Conservation (phyloP, 2,888 invertebrate genomes). For the Rhagonycha lutea region DNA sequence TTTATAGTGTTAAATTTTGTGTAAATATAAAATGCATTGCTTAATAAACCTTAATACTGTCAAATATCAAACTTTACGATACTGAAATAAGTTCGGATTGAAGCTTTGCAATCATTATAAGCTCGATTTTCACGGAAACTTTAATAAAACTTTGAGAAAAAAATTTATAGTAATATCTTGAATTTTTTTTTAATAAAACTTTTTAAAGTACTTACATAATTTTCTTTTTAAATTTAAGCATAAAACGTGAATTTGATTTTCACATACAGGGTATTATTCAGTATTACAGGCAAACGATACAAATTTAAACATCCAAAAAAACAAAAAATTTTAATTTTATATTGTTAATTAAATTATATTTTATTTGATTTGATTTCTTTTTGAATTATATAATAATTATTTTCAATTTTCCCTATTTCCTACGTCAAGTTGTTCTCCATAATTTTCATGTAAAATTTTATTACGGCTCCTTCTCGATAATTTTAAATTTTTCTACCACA, state of each 20-base stretch:
- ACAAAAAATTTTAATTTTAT: too few species aligned
- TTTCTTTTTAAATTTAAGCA: neutral
- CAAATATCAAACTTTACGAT: neutral
- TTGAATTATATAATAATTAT: too few species aligned
- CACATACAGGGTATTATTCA: neutral
- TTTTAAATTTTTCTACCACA: too few species aligned
- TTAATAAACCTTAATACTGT: neutral
- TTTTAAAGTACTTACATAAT: neutral
- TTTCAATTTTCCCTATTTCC: too few species aligned
- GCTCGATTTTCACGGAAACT: neutral
- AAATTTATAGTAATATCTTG: neutral
- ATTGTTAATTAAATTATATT: too few species aligned
- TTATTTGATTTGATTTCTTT: too few species aligned
- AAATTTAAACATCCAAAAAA: too few species aligned
- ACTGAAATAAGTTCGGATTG: neutral
- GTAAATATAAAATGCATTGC: neutral
- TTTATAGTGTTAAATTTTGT: neutral
- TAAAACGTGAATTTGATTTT: neutral
- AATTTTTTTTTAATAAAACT: neutral
- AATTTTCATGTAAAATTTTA: too few species aligned
- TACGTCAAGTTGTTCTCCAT: too few species aligned
- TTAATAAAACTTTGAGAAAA: neutral
- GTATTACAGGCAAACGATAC: too few species aligned
- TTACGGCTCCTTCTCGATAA: too few species aligned
- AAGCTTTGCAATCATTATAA: neutral